Evolutionary conservation across 2,113 vertebrate species (phyloP).

Genomic region (Bombycilla garrulus): DNA sequence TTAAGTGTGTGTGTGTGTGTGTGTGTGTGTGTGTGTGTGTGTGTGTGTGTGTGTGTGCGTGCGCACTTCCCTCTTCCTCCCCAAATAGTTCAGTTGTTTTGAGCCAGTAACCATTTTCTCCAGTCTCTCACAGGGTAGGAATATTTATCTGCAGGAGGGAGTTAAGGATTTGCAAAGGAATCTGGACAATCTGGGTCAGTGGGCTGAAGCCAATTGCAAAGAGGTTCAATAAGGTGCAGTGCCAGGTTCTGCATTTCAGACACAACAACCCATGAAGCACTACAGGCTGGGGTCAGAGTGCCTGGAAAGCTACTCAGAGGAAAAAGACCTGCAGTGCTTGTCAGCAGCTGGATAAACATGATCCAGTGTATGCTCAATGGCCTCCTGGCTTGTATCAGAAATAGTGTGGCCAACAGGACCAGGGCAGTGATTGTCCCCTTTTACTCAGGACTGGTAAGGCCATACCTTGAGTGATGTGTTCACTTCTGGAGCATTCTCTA

Average conservation of each 20-base stretch:
- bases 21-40: fast-evolving
- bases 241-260: neutral
- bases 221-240: neutral
- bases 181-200: neutral
- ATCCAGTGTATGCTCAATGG: fast-evolving
- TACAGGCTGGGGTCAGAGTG: neutral
- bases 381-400: neutral
- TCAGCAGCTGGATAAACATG: neutral
- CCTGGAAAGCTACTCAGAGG: neutral
- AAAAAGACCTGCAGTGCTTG: fast-evolving
- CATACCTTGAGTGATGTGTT: neutral
- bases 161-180: neutral
- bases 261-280: neutral
- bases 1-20: fast-evolving
- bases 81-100: neutral
- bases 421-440: neutral
- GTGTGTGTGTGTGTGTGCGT: no score
- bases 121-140: neutral
- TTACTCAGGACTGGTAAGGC: neutral
- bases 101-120: neutral
- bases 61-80: fast-evolving
- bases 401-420: neutral
- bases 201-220: neutral
- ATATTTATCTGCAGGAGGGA: neutral
- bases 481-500: neutral